phyloP scores from a whole-genome alignment of 2,888 invertebrate species.

The Actias luna region DNA sequence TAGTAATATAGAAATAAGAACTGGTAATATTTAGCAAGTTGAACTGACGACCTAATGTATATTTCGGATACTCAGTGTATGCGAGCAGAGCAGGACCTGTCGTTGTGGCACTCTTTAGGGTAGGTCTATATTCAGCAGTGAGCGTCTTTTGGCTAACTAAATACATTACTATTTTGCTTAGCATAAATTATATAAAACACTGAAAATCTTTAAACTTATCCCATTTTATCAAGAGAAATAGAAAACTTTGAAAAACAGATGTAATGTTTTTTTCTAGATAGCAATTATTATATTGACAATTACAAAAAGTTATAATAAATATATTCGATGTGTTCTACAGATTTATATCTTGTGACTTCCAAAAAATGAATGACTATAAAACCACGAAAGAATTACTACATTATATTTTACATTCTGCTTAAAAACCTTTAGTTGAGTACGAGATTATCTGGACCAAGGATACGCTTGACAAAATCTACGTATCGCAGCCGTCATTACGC shows the following conservation, averaged over 20 bases:
- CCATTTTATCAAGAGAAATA: background rate
- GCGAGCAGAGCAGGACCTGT: too few species aligned
- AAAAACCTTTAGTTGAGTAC: background rate
- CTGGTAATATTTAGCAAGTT: too few species aligned
- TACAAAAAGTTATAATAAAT: too few species aligned
- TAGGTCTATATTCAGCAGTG: too few species aligned
- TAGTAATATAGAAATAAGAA: too few species aligned
- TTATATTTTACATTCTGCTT: background rate
- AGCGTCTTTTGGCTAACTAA: too few species aligned
- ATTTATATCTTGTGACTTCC: background rate
- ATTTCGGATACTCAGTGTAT: too few species aligned
- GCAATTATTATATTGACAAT: too few species aligned
- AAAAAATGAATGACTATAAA: background rate
- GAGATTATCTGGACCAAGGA: constrained; percentile 35
- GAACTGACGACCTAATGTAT: too few species aligned
- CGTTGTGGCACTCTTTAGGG: too few species aligned
- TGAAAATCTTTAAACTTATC: background rate
- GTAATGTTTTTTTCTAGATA: too few species aligned
- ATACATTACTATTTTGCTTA: too few species aligned
- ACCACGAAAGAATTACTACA: background rate
- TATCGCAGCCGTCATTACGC: constrained; percentile 36
- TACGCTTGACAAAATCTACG: constrained; percentile 32
- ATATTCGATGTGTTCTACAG: background rate
- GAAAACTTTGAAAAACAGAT: background rate
- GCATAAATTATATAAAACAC: background rate